Evolutionary conservation across 2,797 vertebrate genomes (phyloP).

Genomic region (Atherinosoma microstoma): DNA sequence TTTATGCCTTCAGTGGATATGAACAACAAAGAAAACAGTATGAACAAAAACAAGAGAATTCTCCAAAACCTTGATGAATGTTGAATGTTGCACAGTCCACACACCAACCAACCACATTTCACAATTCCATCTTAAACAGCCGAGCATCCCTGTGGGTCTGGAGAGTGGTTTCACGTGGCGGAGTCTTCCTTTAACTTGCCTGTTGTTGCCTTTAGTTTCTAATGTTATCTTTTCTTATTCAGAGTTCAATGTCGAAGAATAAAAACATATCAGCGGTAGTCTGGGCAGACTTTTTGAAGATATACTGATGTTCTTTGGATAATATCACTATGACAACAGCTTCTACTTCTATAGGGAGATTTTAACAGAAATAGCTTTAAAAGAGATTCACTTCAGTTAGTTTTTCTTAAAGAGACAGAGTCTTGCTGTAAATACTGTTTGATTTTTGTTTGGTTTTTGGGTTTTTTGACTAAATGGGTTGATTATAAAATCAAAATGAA

Average conservation of each 20-base stretch:
- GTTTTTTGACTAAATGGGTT: conserved; percentile 75
- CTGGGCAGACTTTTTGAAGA: conserved; percentile 71
- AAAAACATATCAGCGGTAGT: conserved; percentile 82
- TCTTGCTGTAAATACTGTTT: conserved; percentile 77
- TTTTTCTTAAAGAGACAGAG: conserved; percentile 53
- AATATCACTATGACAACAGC: conserved; percentile 45
- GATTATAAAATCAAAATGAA: conserved; percentile 73
- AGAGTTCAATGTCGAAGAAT: conserved; percentile 59
- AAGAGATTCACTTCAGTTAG: conserved; percentile 53
- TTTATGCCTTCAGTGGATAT: too few species aligned
- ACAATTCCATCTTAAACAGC: background rate
- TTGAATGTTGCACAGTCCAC: too few species aligned
- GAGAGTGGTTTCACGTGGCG: conserved; percentile 33
- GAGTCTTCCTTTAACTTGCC: conserved; percentile 78
- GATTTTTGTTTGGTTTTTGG: conserved; percentile 55
- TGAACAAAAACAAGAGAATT: too few species aligned
- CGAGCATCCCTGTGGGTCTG: conserved; percentile 7
- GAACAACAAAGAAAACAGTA: too few species aligned
- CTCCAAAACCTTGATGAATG: too few species aligned
- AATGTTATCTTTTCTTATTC: conserved; percentile 73
- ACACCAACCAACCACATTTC: background rate
- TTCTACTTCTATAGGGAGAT: conserved; percentile 60
- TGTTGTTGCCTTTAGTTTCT: conserved; percentile 86
- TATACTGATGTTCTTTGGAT: conserved; percentile 74
- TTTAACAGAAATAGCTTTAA: conserved; percentile 84